Percentiles rank a stretch among this genome's conserved stretches.
Conservation (phyloP, 92 coral and sea anemone genomes). For the Porites lobata region DNA sequence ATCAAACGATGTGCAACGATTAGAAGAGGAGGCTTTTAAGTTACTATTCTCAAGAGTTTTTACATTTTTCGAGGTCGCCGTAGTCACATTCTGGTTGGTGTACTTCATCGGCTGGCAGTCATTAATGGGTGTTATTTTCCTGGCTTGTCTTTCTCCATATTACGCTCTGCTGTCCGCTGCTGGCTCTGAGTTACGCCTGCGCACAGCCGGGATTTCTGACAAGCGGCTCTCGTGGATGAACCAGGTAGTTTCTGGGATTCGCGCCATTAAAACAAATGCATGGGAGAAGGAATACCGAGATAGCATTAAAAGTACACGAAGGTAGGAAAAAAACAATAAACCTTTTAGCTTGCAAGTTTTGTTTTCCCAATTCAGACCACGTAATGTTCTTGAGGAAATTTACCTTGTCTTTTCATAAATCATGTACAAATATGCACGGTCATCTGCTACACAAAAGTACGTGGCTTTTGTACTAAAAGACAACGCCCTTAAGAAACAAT, state of each 20-base stretch:
- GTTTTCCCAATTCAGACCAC: too few relatives aligned
- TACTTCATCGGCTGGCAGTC: constrained; percentile 20
- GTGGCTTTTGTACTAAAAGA: too few relatives aligned
- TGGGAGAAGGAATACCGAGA: constrained; percentile 10
- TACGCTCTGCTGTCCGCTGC: background rate
- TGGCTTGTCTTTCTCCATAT: background rate
- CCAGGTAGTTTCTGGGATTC: constrained; percentile 6
- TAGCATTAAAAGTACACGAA: background rate
- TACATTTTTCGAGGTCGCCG: background rate
- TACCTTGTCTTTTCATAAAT: too few relatives aligned
- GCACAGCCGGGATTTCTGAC: background rate
- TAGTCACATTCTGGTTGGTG: background rate
- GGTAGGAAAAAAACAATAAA: background rate
- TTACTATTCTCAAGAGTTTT: background rate
- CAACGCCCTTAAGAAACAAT: too few relatives aligned
- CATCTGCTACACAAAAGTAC: too few relatives aligned
- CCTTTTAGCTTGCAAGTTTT: too few relatives aligned
- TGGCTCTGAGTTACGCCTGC: background rate
- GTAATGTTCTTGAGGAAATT: too few relatives aligned
- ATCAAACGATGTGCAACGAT: constrained; percentile 3
- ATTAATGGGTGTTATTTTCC: background rate
- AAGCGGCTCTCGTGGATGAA: constrained; percentile 5
- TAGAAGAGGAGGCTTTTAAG: background rate
- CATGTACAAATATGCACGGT: too few relatives aligned
- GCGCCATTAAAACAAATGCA: constrained; percentile 12